Base-by-base conservation (phyloP, 1,140 invertebrate genomes). In the Psix sp. region DNA sequence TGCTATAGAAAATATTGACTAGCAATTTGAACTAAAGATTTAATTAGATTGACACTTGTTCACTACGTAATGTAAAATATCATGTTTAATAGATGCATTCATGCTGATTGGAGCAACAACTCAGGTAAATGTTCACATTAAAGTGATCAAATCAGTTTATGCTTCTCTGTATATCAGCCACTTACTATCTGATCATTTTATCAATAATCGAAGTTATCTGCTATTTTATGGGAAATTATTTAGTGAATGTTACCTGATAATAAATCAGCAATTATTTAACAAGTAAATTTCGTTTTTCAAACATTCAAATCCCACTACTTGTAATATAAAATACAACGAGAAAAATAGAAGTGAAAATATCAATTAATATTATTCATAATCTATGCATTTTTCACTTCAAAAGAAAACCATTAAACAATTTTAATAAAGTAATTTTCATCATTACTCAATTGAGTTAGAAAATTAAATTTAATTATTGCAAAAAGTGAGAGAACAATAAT, bases 141-240 rank as follows among this genome's bases (percentile, higher is more conserved):
- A 60, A 75, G 26, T 75, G 72, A 49, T 60, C 65, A 65, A 74
- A 62, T 54, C 52, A 33, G 66, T 48, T 65, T 49, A 21, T 66
- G 38, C 52, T 70, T 70, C 59, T 60, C 56, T 17, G 48, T 66
- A 65, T 74, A 75, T 75, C 72, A 75, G 59, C 45, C 52, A 65
- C 51, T 70, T 63, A 63, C 65, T 75, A 75, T 65, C 72, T 65
- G 59, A 70, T 66, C 46, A 66, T 11, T 46, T 70, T 70, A 75
- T 70, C 72, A 70, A 10, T 70, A 70, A 70, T 75, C 65, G 35
- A 70, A 70, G 59, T 66, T 70, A 70, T 70, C 72, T 43, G 26
- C 20, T 60, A 52, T 70, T 48, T 65, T 70, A 70, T 70, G 65
- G 65, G 60, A 75, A 65, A 70, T 63, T 18, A 48, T 57, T 71